Evolutionary conservation across 2,888 invertebrate species (phyloP).

Genomic region (Choreutis nemorana): DNA sequence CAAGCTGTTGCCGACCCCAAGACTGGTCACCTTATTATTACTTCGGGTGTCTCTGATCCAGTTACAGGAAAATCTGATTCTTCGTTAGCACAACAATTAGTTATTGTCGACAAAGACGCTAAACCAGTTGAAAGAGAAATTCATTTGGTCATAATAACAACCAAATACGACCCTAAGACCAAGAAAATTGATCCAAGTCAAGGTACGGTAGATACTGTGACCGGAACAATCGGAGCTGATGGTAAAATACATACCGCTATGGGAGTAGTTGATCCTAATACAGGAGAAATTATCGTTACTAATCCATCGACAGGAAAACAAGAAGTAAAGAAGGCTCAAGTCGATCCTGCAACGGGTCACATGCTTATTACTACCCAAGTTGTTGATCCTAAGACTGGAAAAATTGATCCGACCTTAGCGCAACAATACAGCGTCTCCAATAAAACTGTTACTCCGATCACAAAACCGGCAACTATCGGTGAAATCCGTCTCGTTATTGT

Average conservation of each 20-base stretch:
- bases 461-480: slow-evolving; percentile 43
- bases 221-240: slow-evolving; percentile 63
- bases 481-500: slow-evolving; percentile 51
- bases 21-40: slow-evolving; percentile 62
- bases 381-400: slow-evolving; percentile 67
- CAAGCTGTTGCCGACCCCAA: slow-evolving; percentile 64
- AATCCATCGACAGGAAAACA: slow-evolving; percentile 55
- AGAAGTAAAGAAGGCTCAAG: slow-evolving; percentile 64
- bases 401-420: slow-evolving; percentile 63
- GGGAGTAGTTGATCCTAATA: slow-evolving; percentile 70
- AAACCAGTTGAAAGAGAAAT: slow-evolving; percentile 56
- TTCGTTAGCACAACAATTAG: slow-evolving; percentile 63
- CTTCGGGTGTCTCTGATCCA: slow-evolving; percentile 64
- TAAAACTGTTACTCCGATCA: slow-evolving; percentile 42
- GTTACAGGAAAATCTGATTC: slow-evolving; percentile 65
- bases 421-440: slow-evolving; percentile 58
- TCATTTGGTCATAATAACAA: slow-evolving; percentile 68
- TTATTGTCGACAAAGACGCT: slow-evolving; percentile 49
- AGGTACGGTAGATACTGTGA: slow-evolving; percentile 61
- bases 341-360: slow-evolving; percentile 65
- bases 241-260: slow-evolving; percentile 68
- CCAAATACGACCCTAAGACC: slow-evolving; percentile 66
- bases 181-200: slow-evolving; percentile 50
- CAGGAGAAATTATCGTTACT: slow-evolving; percentile 57
- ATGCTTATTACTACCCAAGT: slow-evolving; percentile 65